Percentiles rank a stretch among this genome's conserved stretches.
Conservation (phyloP, 2,113 vertebrate species). For the human region GRCh38 chr11:114139501-114140000, state of each 20-base stretch:
- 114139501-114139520: conserved; percentile 58
- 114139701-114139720: background rate
- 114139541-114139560: background rate
- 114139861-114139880: conserved; percentile 32
- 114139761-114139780: conserved; percentile 33
- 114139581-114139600: conserved; percentile 34
- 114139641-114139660: no score
- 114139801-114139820: background rate
- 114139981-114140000: background rate
- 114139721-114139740: background rate
- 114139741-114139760: conserved; percentile 5
- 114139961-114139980: background rate
- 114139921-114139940: background rate
- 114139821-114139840: background rate
- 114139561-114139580: conserved; percentile 36
- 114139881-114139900: conserved; percentile 47
- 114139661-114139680: background rate
- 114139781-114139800: background rate
- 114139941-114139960: background rate
- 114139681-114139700: background rate
- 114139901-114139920: background rate
- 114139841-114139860: background rate
- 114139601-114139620: background rate
- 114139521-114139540: conserved; percentile 60
- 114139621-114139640: background rate